Percentiles rank a stretch among this genome's conserved stretches.
These are phyloP conservation scores for Dione juno DNA, from an alignment of 2,888 invertebrate species.

Conservation along the genomic window DNA sequence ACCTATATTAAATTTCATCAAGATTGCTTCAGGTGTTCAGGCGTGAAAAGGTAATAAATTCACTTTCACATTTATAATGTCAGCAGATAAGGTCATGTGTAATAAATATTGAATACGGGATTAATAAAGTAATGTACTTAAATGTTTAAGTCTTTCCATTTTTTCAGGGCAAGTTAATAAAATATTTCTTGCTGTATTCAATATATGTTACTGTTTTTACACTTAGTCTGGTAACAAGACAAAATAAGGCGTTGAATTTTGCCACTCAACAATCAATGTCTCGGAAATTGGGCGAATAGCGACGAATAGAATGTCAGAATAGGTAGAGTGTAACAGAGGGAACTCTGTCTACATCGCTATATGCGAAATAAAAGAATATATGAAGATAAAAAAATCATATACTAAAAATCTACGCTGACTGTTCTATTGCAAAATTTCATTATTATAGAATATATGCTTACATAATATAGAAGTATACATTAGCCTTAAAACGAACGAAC, in stretches of 20 bases:
- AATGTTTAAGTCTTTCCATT: not conserved
- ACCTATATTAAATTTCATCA: constrained; percentile 1
- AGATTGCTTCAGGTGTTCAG: not conserved
- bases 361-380: too few species aligned
- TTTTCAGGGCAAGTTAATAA: too few species aligned
- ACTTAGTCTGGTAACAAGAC: too few species aligned
- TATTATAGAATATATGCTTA: not conserved
- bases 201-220: too few species aligned
- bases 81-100: not conserved
- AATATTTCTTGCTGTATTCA: too few species aligned
- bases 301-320: too few species aligned
- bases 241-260: too few species aligned
- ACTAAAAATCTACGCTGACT: not conserved
- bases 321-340: too few species aligned
- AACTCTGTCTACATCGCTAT: too few species aligned
- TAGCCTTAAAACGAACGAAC: not conserved
- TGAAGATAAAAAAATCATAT: too few species aligned
- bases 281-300: too few species aligned
- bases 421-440: not conserved
- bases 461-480: not conserved
- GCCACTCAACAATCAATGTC: too few species aligned
- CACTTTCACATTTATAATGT: constrained; percentile 3
- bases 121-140: not conserved
- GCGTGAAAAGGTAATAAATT: constrained; percentile 2
- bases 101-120: not conserved